Evolutionary conservation across 1,140 invertebrate species (phyloP).

Genomic region (Acromyrmex heyeri): DNA sequence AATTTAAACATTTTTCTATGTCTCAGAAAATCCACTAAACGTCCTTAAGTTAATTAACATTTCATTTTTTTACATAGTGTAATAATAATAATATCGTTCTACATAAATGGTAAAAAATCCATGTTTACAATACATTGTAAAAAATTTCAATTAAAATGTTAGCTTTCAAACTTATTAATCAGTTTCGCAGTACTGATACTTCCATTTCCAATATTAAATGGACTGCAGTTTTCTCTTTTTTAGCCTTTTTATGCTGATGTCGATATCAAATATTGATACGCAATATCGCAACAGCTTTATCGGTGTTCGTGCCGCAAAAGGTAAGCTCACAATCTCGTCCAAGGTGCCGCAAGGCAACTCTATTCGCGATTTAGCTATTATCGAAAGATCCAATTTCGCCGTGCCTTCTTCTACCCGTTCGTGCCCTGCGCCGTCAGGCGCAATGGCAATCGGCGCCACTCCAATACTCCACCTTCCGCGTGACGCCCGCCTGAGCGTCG

Average conservation of each 20-base stretch:
- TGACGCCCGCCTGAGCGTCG: background rate
- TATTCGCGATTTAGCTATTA: slow-evolving; percentile 61
- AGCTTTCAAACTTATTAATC: slow-evolving; percentile 17
- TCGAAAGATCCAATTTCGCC: slow-evolving; percentile 66
- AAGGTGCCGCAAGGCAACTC: slow-evolving; percentile 51
- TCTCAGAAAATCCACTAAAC: too few relatives aligned
- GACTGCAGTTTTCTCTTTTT: background rate
- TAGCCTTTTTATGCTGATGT: slow-evolving; percentile 22
- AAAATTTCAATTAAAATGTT: slow-evolving; percentile 2
- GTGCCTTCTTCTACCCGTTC: background rate
- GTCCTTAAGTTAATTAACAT: too few relatives aligned
- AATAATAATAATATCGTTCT: too few relatives aligned
- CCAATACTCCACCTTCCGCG: background rate
- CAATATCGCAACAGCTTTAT: slow-evolving; percentile 32
- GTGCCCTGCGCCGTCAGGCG: background rate
- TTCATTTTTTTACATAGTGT: too few relatives aligned
- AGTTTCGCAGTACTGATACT: slow-evolving; percentile 7
- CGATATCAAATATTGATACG: slow-evolving; percentile 50
- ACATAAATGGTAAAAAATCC: too few relatives aligned
- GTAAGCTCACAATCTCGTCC: slow-evolving; percentile 16
- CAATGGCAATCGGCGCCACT: slow-evolving; percentile 4
- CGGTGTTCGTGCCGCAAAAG: slow-evolving; percentile 32
- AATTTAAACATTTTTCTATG: too few relatives aligned
- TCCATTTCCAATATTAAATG: slow-evolving; percentile 27
- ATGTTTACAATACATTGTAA: too few relatives aligned